Evolutionary conservation across 2,113 vertebrate species (phyloP), one percentile per base, ranked within the genome.

Genomic region (Cranoglanis bouderius): DNA sequence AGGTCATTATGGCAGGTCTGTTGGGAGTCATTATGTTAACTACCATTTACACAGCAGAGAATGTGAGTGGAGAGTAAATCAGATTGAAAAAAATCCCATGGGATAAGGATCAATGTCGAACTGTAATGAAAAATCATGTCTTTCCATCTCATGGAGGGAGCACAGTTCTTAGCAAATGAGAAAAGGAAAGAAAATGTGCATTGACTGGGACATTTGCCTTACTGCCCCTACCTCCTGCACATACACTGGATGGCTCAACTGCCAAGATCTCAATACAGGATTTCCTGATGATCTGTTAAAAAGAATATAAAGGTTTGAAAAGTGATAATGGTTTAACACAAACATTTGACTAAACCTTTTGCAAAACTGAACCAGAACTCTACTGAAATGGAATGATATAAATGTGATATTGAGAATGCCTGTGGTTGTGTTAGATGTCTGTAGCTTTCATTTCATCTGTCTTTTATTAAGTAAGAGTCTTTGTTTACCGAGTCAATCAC

Each of bases 251-350:
- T 0, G 97, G 96, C 80, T 97, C 96, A 18, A 95, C 97, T 0
- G 95, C 96, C 84, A 97, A 92, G 89, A 98, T 97, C 94, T 98
- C 97, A 89, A 97, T 96, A 91, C 97, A 98, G 90, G 96, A 96
- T 75, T 96, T 98, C 94, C 95, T 96, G 89, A 97, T 95, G 88
- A 99, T 97, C 97, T 98, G 85, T 61, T 12, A 94, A 92, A 24
- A 78, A 87, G n/a, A 59, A 77, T 59, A 80, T 13, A 70, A 14
- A 74, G 18, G 18, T 2, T 57, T 75, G 24, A 78, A 49, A 46
- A 24, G 12, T 59, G 6, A 55, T 4, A n/a, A 43, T 8, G 18
- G 21, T 14, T 26, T 49, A 9, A 70, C 24, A 24, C 53, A 32
- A 51, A 74, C 53, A 40, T 43, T 43, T 19, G n/a, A 67, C 63